A percentile compares a stretch with the other conserved stretches of the same genome.
Conservation (phyloP, 1,140 invertebrate genomes). For the Coptotermes formosanus region DNA sequence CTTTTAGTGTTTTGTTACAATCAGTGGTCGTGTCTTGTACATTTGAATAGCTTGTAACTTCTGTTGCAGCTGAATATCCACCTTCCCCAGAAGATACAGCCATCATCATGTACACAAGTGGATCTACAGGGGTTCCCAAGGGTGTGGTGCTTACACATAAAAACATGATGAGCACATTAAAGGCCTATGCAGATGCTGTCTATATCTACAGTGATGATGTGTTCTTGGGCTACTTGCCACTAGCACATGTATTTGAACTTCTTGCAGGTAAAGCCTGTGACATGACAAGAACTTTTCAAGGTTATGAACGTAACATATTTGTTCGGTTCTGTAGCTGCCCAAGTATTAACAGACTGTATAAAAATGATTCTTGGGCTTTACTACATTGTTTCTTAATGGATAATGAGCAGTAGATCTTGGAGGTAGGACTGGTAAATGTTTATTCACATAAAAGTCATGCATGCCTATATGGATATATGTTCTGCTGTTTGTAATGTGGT, state of each 20-base stretch:
- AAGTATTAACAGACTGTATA: too few relatives aligned
- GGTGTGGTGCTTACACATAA: constrained; percentile 83
- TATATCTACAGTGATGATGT: constrained; percentile 70
- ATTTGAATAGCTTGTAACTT: not conserved
- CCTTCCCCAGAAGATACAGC: constrained; percentile 76
- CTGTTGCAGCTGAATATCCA: constrained; percentile 47
- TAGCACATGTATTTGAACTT: constrained; percentile 97
- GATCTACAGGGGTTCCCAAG: constrained; percentile 89
- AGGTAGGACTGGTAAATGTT: too few relatives aligned
- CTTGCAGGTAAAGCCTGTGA: constrained; percentile 58
- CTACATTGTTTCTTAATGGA: not conserved
- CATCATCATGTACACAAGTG: constrained; percentile 96
- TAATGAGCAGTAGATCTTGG: not conserved
- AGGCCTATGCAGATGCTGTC: constrained; percentile 82
- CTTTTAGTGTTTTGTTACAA: too few relatives aligned
- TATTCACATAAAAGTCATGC: too few relatives aligned
- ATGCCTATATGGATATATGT: too few relatives aligned
- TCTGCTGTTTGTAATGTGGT: too few relatives aligned
- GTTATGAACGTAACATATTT: constrained; percentile 32
- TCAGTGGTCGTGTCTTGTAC: too few relatives aligned
- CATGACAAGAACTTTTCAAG: not conserved
- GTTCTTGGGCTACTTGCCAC: constrained; percentile 92
- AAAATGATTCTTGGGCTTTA: not conserved
- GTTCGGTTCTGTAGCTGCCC: not conserved
- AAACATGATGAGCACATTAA: constrained; percentile 86